Conservation (phyloP, 2,888 invertebrate genomes). For the Junonia oenone region DNA sequence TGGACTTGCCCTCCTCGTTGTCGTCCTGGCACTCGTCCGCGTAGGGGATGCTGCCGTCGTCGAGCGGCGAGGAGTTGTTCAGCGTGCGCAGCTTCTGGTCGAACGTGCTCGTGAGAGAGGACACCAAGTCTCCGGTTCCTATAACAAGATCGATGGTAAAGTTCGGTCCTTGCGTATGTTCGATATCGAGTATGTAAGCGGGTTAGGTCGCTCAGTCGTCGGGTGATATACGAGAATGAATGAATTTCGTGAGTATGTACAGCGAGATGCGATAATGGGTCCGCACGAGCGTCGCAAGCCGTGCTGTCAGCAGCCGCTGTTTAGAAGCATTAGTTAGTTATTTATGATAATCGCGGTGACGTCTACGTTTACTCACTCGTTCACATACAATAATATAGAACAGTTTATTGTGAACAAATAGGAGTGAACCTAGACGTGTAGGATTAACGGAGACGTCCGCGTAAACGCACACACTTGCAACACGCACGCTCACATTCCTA, state of each 20-base stretch:
- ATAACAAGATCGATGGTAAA: conserved; percentile 52
- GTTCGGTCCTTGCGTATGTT: not conserved
- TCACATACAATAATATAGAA: not conserved
- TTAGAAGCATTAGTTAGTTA: conserved; percentile 62
- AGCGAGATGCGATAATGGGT: conserved; percentile 29
- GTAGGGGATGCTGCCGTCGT: conserved; percentile 85
- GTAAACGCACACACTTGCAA: conserved; percentile 66
- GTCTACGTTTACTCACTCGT: conserved; percentile 37
- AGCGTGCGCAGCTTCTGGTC: conserved; percentile 89
- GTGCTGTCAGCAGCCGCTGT: conserved; percentile 57
- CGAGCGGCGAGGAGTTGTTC: conserved; percentile 83
- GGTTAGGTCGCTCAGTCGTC: conserved; percentile 45
- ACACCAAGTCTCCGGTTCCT: conserved; percentile 91
- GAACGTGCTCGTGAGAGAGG: conserved; percentile 89
- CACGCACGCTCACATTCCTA: conserved; percentile 74
- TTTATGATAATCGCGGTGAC: conserved; percentile 35
- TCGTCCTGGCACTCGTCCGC: conserved; percentile 84
- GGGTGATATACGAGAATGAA: conserved; percentile 38
- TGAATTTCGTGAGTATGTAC: conserved; percentile 37
- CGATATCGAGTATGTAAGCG: conserved; percentile 49
- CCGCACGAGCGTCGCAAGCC: conserved; percentile 54
- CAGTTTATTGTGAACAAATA: conserved; percentile 1
- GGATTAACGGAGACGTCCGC: conserved; percentile 44
- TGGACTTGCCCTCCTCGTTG: conserved; percentile 55
- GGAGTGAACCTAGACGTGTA: conserved; percentile 44